A percentile compares a stretch with the other conserved stretches of the same genome.
Evolutionary conservation across 2,797 vertebrate species (phyloP).

Genomic region (Gallirallus australis): DNA sequence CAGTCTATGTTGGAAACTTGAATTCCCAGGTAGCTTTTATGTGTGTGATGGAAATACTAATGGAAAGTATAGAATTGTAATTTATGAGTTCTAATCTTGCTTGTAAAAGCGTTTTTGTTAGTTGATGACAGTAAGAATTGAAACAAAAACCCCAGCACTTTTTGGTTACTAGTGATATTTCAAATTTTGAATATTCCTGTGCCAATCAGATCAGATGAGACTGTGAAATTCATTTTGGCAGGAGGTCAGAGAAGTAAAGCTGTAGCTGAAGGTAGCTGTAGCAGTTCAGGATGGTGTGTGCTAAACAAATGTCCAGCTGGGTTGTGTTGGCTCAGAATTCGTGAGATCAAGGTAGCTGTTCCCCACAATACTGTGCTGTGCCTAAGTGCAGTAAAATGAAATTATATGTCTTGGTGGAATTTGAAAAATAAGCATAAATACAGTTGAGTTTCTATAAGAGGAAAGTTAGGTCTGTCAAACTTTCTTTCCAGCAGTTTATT

Average conservation of each 20-base stretch:
- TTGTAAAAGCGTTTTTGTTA: neutral
- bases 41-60: neutral
- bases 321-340: neutral
- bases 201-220: neutral
- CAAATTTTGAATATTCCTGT: neutral
- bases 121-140: neutral
- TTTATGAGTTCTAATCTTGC: neutral
- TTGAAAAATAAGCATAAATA: neutral
- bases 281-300: neutral
- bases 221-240: neutral
- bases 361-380: neutral
- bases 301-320: neutral
- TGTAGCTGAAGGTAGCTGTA: neutral
- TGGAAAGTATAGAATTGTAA: neutral
- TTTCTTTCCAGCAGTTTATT: neutral
- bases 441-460: neutral
- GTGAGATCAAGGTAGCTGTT: neutral
- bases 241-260: neutral
- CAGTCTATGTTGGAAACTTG: conserved; percentile 97
- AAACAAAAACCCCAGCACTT: neutral
- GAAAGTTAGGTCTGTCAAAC: neutral
- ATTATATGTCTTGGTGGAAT: neutral
- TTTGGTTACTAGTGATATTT: neutral
- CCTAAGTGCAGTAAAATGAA: neutral
- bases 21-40: conserved; percentile 91